Evolutionary conservation across 2,888 invertebrate species (phyloP), one percentile per base, ranked within the genome.

Genomic region (Cynaeus angustus): DNA sequence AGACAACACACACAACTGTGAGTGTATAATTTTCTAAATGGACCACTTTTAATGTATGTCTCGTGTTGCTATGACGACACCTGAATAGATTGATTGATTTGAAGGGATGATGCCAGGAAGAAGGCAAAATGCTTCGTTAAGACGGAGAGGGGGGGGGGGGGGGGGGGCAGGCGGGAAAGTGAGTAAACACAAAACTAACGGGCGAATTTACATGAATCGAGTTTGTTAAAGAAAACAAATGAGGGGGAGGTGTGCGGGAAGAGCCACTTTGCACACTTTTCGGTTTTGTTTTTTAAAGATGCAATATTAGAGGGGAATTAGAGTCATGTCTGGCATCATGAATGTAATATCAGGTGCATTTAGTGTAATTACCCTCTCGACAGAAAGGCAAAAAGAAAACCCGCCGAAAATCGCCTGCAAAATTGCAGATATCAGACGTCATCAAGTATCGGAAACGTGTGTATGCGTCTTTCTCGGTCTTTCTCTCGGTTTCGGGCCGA

Each of bases 21-120:
- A 66, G 70, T 72, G 70, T 74, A 78, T 77, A 78, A 78, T 78
- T 78, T 78, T 76, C 77, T 75, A 78, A 78, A 77, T 78, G 78
- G 78, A 78, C 77, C 76, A 74, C 75, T 77, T 77, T 78, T 77
- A 78, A 77, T 78, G 74, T 77, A 72, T 75, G 72, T 73, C 72
- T 73, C 74, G 70, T 68, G 77, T 78, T 75, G 75, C 76, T 66
- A 77, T 77, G 75, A 71, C 73, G 67, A 78, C 78, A 78, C 78
- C 78, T 77, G 76, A 68, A 76, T 72, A 66, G 73, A 76, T 76
- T 77, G 77, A 77, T 77, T 77, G 77, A 77, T 77, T 77, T 66
- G 68, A 61, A 70, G 74, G 70, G 72, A 70, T n/a, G 33, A 33
- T 48, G 65, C 52, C 37, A 70, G 48, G 55, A 66, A 66, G 56